phyloP scores from a whole-genome alignment of 92 coral and sea anemone genomes.

The Desmophyllum pertusum region DNA sequence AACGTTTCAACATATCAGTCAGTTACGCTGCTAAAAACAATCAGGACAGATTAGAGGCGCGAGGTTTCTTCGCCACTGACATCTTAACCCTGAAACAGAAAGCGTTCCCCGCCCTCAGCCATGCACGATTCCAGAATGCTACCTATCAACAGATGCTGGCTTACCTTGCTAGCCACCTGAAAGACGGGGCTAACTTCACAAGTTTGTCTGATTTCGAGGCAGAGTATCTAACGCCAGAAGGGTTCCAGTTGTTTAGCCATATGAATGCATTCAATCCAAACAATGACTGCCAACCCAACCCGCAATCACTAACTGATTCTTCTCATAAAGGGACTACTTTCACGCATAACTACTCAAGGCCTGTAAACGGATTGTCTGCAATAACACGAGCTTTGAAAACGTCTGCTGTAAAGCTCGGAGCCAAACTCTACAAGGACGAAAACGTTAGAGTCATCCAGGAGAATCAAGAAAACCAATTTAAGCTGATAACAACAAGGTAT shows the following conservation, averaged over 20 bases:
- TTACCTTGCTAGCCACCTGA: neutral
- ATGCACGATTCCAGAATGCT: neutral
- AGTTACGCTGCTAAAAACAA: neutral
- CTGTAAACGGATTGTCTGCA: neutral
- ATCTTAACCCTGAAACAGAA: neutral
- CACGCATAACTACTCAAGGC: neutral
- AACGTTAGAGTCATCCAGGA: slow-evolving; percentile 20
- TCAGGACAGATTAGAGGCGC: slow-evolving; percentile 17
- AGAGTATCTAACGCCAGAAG: slow-evolving; percentile 21
- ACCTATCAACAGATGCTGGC: neutral
- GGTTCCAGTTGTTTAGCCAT: neutral
- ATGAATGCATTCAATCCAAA: neutral
- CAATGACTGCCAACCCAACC: neutral
- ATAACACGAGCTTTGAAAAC: neutral
- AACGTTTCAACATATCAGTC: slow-evolving; percentile 33
- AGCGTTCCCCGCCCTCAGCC: slow-evolving; percentile 13
- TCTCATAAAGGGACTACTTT: neutral
- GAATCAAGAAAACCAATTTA: neutral
- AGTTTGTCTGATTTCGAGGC: neutral
- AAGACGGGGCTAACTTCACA: neutral
- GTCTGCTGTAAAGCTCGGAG: slow-evolving; percentile 13
- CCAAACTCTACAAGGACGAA: slow-evolving; percentile 16
- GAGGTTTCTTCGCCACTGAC: slow-evolving; percentile 27
- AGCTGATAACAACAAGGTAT: slow-evolving; percentile 13
- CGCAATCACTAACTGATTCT: neutral